Base-by-base conservation (phyloP, 2,113 vertebrate genomes). In the Motacilla tschutschensis region DNA sequence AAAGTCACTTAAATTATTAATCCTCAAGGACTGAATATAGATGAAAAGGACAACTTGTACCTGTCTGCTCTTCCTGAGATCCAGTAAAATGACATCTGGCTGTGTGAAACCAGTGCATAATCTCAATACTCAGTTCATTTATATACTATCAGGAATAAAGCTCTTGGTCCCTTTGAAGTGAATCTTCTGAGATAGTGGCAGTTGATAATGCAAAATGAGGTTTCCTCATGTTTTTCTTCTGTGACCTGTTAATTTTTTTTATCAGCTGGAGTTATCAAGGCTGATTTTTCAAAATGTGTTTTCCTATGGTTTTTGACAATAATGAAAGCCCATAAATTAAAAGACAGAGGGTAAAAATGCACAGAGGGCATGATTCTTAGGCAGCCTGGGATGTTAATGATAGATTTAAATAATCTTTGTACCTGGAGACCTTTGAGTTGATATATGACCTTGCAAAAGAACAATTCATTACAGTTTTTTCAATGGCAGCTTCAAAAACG, bases 131-230 rank as follows among this genome's bases (percentile, higher is more conserved):
- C 46, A 67, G 25, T 35, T 86, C 40, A 90, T 93, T 94, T 92
- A 48, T 64, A 75, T 79, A 55, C 24, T 59, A 53, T 33, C 4
- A 53, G 29, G n/a, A 66, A 71, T 72, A 84, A 83, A 73, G 28
- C 28, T 60, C 29, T 70, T 2, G 5, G 28, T 82, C 4, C 0
- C 26, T 92, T 77, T 83, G 64, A 93, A 85, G 65, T 51, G 65
- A 88, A 47, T 83, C 60, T 91, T 86, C 70, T 82, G 62, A 88
- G 75, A 77, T 28, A 90, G 38, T 22, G 51, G 43, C 21, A 76
- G 76, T 92, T 20, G 0, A 93, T 94, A 94, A 93, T 94, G 94
- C 40, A 93, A 95, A 95, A 17, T 66, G 70, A 86, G 67, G 33
- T 79, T 87, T 80, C n/a, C 71, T 60, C 10, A 36, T 38, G 31